Evolutionary conservation across 2,797 vertebrate genomes (phyloP).

Genomic region (Trachops cirrhosus): DNA sequence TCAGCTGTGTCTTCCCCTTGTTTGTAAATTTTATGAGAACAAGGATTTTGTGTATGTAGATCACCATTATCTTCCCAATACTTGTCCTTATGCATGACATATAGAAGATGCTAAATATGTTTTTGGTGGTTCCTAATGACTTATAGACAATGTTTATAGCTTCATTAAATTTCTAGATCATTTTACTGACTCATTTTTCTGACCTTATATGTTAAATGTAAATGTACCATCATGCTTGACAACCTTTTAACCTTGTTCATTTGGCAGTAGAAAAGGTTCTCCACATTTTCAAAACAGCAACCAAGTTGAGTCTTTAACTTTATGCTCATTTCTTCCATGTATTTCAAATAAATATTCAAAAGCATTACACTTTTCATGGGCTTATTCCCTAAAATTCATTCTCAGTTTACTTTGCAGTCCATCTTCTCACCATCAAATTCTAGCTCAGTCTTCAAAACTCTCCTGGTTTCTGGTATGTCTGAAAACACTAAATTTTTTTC

Average conservation of each 20-base stretch:
- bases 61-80: background rate
- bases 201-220: background rate
- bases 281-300: conserved; percentile 12
- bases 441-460: background rate
- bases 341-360: conserved; percentile 34
- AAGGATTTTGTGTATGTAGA: background rate
- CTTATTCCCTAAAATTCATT: conserved; percentile 14
- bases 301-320: conserved; percentile 13
- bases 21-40: background rate
- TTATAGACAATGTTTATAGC: background rate
- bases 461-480: background rate
- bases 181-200: background rate
- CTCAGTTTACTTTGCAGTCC: background rate
- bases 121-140: background rate
- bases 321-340: background rate
- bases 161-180: conserved; percentile 26
- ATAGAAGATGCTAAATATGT: background rate
- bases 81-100: background rate
- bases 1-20: background rate
- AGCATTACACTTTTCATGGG: background rate
- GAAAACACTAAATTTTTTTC: background rate
- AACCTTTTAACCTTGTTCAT: background rate
- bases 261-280: background rate
- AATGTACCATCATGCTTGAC: background rate
- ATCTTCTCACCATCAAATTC: conserved; percentile 45